Percentiles rank a stretch among this genome's conserved stretches.
These are phyloP conservation scores for Irena cyanogastra DNA, from an alignment of 2,113 vertebrate species.

Conservation along the genomic window DNA sequence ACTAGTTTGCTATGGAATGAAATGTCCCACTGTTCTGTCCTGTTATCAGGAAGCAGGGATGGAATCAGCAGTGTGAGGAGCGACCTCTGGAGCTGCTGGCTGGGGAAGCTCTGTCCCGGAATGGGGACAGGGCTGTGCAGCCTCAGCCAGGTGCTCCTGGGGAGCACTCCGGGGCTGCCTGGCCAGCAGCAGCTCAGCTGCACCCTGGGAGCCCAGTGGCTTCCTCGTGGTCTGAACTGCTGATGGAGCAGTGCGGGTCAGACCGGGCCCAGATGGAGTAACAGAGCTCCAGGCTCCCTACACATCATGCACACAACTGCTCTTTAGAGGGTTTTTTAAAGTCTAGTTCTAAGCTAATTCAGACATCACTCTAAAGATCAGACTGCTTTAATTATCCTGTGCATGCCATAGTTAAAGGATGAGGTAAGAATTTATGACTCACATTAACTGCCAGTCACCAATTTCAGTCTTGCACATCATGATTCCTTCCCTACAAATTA, in stretches of 20 bases:
- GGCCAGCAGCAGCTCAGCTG: not conserved
- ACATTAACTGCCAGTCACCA: slow-evolving; percentile 30
- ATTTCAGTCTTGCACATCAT: slow-evolving; percentile 6
- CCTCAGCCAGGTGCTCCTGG: not conserved
- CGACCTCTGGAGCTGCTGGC: not conserved
- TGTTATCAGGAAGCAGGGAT: fast-evolving
- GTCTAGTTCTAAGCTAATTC: slow-evolving; percentile 1
- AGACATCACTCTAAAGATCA: slow-evolving; percentile 50
- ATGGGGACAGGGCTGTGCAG: not conserved
- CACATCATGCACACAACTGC: slow-evolving; percentile 1
- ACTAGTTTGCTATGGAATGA: not conserved
- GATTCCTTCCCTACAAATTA: not conserved
- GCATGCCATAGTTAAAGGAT: slow-evolving; percentile 28
- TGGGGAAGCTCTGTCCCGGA: not conserved
- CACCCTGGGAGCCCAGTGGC: not conserved
- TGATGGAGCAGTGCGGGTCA: not conserved
- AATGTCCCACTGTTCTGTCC: not conserved
- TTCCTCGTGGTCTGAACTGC: not conserved
- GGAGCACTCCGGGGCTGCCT: not conserved
- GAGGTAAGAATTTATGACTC: slow-evolving; percentile 60
- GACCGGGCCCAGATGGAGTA: fast-evolving
- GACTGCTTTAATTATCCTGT: slow-evolving; percentile 56
- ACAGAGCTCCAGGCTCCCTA: not conserved
- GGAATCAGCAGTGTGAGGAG: not conserved
- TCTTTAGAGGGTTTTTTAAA: not conserved